Evolutionary conservation across 2,797 vertebrate genomes (phyloP), one percentile per base, ranked within the genome.

Genomic region (Melanotaenia nigrans): DNA sequence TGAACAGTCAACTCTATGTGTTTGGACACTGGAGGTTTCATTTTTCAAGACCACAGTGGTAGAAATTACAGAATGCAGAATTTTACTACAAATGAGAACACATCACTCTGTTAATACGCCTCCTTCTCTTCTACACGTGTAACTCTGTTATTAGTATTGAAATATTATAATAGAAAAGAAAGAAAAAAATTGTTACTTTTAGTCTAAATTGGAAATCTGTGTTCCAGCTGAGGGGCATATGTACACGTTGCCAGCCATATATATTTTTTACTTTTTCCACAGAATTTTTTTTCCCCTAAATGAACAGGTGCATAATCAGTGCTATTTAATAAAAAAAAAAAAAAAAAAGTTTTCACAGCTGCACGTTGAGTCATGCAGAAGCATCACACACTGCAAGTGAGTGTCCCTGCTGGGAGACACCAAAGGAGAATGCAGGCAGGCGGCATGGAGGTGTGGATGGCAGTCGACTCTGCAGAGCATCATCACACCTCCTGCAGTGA

Each of bases 401-500:
- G 55, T 35, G 5, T 18, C 36, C 32, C 56, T 60, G 42, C 66
- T 68, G 66, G 12, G 66, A n/a, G 33, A 53, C 59, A 53, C 42
- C 47, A 32, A 54, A 40, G 20, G 25, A 30, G 7, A 30, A 32
- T 13, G 38, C 3, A 36, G 42, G 42, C 18, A 40, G n/a, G 54
- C 42, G 55, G 38, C 4, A 5, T 25, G n/a, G 45, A 9, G 45
- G 33, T 51, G 49, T 51, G 47, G 8, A 5, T 14, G 13, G 59
- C 14, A 8, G 6, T 13, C 7, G 20, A n/a, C 3, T 51, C 33
- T 11, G 3, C 63, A 30, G 35, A 49, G 35, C 30, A 65, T 72
- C 38, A 57, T 51, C 68, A 49, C 30, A 24, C 32, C 57, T 61
- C 68, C 49, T 78, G 24, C 53, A 36, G 57, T 32, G 67, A 68